A percentile compares a stretch with the other conserved stretches of the same genome.
phyloP scores from a whole-genome alignment of 1,140 invertebrate genomes.

The Chlorops oryzae region DNA sequence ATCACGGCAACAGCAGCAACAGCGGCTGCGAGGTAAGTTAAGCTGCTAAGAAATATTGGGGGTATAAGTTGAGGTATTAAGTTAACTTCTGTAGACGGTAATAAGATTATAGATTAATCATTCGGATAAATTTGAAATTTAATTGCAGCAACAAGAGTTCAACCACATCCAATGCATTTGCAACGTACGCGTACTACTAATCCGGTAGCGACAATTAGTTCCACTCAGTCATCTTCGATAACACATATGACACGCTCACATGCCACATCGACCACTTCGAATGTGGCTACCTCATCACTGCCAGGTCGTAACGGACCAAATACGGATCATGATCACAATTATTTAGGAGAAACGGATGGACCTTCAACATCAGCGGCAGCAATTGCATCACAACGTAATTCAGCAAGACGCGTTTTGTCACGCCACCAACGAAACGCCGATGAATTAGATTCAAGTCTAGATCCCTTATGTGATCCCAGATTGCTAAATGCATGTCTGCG shows the following conservation, averaged over 20 bases:
- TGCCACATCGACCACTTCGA: constrained; percentile 36
- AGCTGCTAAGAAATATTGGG: too few species aligned
- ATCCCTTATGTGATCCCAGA: constrained; percentile 32
- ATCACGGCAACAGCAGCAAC: constrained; percentile 13
- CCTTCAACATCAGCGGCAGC: constrained; percentile 21
- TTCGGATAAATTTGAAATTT: too few species aligned
- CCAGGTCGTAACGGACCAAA: constrained; percentile 9
- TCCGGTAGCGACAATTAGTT: constrained; percentile 18
- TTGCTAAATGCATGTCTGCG: constrained; percentile 25
- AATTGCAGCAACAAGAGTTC: too few species aligned
- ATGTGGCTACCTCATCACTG: constrained; percentile 16
- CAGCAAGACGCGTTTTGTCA: constrained; percentile 34
- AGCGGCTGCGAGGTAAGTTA: constrained; percentile 40
- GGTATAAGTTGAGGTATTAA: neutral
- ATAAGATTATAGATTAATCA: too few species aligned
- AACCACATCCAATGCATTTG: constrained; percentile 30
- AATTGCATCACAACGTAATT: constrained; percentile 13
- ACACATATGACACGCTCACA: constrained; percentile 45
- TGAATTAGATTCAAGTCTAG: constrained; percentile 38
- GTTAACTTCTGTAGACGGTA: too few species aligned
- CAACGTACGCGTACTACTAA: too few species aligned
- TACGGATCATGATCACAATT: constrained; percentile 41
- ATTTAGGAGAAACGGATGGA: constrained; percentile 27
- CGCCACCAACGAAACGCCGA: constrained; percentile 44
- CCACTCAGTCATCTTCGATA: too few species aligned